Evolutionary conservation across 2,113 vertebrate genomes (phyloP).

Genomic region (Setophaga coronata): DNA sequence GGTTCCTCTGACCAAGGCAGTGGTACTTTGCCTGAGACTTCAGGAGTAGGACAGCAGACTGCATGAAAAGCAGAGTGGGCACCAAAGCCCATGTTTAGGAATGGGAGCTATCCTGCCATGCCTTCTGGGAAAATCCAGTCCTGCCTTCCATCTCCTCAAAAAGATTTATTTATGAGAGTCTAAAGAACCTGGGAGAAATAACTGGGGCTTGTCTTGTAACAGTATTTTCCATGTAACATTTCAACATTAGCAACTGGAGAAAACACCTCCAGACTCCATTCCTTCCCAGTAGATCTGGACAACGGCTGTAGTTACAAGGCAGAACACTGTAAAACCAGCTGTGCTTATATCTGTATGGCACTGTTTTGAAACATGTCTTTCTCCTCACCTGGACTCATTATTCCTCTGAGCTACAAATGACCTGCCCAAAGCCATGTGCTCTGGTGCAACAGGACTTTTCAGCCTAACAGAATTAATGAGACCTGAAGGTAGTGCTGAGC

Average conservation of each 20-base stretch:
- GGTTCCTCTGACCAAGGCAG: background rate
- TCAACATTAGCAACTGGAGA: background rate
- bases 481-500: background rate
- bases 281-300: background rate
- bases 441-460: background rate
- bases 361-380: background rate
- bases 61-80: background rate
- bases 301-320: accelerated
- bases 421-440: background rate
- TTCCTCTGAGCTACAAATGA: background rate
- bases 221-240: background rate
- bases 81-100: background rate
- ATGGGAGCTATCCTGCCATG: accelerated
- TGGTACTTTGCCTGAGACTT: background rate
- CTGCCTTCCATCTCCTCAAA: background rate
- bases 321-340: background rate
- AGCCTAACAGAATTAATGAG: background rate
- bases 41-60: background rate
- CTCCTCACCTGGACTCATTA: background rate
- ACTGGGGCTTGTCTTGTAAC: background rate
- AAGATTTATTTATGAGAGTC: background rate
- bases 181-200: background rate
- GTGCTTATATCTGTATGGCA: background rate
- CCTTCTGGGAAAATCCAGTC: background rate
- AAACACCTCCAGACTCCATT: background rate